Evolutionary conservation across 2,113 vertebrate genomes (phyloP).

Genomic region (Phylloscopus trochiloides): DNA sequence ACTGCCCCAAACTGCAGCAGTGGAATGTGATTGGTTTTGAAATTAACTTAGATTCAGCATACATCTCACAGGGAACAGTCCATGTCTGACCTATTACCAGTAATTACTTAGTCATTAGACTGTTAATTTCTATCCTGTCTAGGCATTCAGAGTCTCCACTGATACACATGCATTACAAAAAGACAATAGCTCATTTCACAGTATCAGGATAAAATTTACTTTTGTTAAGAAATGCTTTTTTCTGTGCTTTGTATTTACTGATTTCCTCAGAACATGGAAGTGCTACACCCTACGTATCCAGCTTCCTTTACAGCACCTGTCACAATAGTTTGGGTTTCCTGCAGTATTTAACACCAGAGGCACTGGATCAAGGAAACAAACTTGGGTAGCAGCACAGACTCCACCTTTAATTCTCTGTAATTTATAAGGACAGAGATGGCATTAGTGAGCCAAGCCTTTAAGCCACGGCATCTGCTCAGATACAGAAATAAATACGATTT

Average conservation of each 20-base stretch:
- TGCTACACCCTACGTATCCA: neutral
- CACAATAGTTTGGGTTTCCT: neutral
- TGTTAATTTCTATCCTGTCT: neutral
- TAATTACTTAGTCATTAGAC: neutral
- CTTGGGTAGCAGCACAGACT: neutral
- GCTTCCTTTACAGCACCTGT: neutral
- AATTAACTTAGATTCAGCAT: neutral
- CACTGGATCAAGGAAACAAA: neutral
- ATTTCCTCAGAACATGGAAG: neutral
- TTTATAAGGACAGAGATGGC: conserved; percentile 13
- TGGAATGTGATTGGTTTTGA: neutral
- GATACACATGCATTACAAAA: fast-evolving
- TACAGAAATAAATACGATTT: conserved; percentile 66
- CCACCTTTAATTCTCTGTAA: conserved; percentile 7
- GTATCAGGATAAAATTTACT: neutral
- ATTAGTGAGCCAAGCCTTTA: conserved; percentile 63
- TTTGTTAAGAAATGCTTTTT: neutral
- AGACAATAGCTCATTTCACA: neutral
- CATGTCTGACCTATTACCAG: neutral
- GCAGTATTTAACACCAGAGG: neutral
- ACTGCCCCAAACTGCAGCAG: neutral
- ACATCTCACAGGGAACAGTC: neutral
- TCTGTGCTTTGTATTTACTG: neutral
- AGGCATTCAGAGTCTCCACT: neutral
- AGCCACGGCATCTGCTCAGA: conserved; percentile 54